Base-by-base conservation (phyloP, 2,113 vertebrate genomes). In the Cyrtonyx montezumae region DNA sequence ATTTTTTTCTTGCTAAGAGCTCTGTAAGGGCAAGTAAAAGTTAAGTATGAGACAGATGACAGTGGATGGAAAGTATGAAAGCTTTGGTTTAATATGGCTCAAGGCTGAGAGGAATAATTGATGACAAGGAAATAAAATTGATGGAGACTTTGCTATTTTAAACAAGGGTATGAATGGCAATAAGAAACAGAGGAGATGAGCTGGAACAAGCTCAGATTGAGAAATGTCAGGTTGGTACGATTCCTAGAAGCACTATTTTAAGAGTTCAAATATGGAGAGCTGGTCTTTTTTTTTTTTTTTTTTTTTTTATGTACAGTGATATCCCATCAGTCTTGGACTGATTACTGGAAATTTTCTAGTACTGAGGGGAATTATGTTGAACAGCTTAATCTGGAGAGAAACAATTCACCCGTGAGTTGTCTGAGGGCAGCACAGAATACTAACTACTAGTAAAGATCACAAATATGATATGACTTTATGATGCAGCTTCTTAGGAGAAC, bases 51-150 rank as follows among this genome's bases (percentile, higher is more conserved):
- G 74, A 87, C 62, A 84, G 32, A 94, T 81, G 65, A 91, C 87
- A 96, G 87, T 26, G 55, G 23, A 87, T 81, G 87, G 80, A 93
- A 96, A 95, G 37, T 93, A 87, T 93, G 89, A 95, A 93, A 94
- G 43, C 84, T 81, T 91, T 88, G 76, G 75, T 82, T 95, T 90
- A 93, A 76, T 76, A 87, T 80, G 66, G 68, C 87, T 93, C 66
- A 87, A 92, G 91, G 88, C 79, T 87, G 67, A 91, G 46, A 79
- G 55, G 22, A 92, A 70, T 94, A 94, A 92, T 85, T 77, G 78
- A 94, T 94, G 86, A 86, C 84, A 93, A 51, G 36, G 59, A 91
- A 94, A 95, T 81, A 92, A 91, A 95, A 96, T 67, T 94, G 76
- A 93, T 80, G 85, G 79, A 87, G 82, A 69, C 40, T 78, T 46